Evolutionary conservation across 2,797 vertebrate genomes (phyloP).

Genomic region (Sebastes itinus): DNA sequence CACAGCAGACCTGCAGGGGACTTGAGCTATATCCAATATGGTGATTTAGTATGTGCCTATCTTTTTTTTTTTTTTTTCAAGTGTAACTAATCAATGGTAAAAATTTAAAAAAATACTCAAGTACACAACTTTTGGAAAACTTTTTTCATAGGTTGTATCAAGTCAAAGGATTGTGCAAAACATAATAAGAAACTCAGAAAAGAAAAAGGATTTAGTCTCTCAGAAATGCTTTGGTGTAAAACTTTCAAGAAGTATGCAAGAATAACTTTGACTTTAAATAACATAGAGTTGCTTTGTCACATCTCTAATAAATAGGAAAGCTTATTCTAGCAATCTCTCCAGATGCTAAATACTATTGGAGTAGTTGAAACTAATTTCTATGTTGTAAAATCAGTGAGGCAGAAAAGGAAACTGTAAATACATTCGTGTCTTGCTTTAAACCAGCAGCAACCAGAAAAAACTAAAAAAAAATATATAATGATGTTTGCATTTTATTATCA

Average conservation of each 20-base stretch:
- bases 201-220: neutral
- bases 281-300: neutral
- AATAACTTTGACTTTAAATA: neutral
- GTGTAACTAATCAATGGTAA: conserved; percentile 33
- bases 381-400: neutral
- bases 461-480: neutral
- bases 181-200: neutral
- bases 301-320: neutral
- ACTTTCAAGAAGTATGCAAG: neutral
- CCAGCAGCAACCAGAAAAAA: neutral
- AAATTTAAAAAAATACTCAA: neutral
- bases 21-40: conserved; percentile 21
- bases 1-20: conserved; percentile 28
- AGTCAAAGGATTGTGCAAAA: neutral
- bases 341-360: neutral
- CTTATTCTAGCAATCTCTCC: neutral
- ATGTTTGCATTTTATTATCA: neutral
- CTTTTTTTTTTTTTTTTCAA: neutral
- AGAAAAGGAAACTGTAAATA: neutral
- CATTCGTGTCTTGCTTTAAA: neutral
- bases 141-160: neutral
- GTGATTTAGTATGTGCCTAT: conserved; percentile 17
- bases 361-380: neutral
- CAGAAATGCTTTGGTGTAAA: neutral
- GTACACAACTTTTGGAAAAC: conserved; percentile 3